Percentiles rank a stretch among this genome's conserved stretches.
Evolutionary conservation across 2,888 invertebrate genomes (phyloP).

Genomic region (Melipona beecheii): DNA sequence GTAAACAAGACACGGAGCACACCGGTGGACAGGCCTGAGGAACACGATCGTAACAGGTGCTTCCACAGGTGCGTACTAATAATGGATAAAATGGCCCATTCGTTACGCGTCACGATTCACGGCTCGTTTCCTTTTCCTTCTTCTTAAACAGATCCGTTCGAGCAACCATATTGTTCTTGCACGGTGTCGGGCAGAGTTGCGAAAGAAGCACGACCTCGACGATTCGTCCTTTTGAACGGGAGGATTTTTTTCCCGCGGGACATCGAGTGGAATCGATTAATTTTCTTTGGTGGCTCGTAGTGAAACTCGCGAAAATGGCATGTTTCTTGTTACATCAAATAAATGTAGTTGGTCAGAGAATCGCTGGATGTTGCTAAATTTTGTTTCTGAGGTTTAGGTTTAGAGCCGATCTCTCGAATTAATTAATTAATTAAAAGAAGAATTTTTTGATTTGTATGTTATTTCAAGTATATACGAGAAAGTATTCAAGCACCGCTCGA

Average conservation of each 20-base stretch:
- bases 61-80: constrained; percentile 38
- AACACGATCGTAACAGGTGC: constrained; percentile 58
- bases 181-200: constrained; percentile 13
- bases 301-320: background rate
- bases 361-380: no score
- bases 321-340: background rate
- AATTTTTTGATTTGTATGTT: no score
- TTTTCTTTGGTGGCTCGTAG: background rate
- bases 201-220: background rate
- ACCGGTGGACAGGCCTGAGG: constrained; percentile 31
- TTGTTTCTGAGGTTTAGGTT: no score
- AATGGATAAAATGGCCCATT: constrained; percentile 43
- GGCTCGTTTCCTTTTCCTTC: constrained; percentile 16
- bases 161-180: constrained; percentile 23
- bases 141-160: background rate
- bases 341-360: no score
- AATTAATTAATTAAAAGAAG: no score
- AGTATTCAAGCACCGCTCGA: no score
- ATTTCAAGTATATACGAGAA: no score
- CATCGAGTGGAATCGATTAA: background rate
- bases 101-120: constrained; percentile 49
- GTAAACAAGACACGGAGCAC: constrained; percentile 25
- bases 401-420: no score
- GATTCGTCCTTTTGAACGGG: background rate
- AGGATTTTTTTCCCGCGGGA: background rate